phyloP scores from a whole-genome alignment of 1,140 invertebrate genomes.

The Solenopsis fugax region DNA sequence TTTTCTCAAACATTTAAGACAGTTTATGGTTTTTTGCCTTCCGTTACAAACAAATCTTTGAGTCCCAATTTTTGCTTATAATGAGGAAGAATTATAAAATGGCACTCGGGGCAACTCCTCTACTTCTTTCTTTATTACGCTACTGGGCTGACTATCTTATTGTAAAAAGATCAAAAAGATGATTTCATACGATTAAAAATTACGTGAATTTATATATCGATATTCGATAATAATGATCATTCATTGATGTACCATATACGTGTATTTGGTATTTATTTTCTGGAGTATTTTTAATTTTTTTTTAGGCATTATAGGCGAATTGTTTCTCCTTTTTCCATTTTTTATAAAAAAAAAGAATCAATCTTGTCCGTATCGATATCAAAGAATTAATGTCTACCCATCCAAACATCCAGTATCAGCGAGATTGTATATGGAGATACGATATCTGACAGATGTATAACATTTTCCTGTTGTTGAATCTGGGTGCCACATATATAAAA shows the following conservation, averaged over 20 bases:
- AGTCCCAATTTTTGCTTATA: no score
- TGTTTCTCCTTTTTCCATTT: neutral
- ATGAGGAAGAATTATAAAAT: no score
- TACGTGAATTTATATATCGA: neutral
- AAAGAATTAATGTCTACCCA: neutral
- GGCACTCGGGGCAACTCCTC: no score
- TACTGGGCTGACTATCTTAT: neutral
- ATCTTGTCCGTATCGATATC: neutral
- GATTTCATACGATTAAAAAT: neutral
- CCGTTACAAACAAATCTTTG: no score
- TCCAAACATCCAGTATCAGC: neutral
- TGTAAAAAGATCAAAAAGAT: neutral
- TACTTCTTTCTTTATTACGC: no score
- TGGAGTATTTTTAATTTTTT: neutral
- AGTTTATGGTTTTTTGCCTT: no score
- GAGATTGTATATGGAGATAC: slow-evolving; percentile 4
- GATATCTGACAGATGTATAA: slow-evolving; percentile 14
- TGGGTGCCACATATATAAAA: slow-evolving; percentile 32
- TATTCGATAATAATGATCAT: neutral
- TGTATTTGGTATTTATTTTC: no score
- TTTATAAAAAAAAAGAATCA: neutral
- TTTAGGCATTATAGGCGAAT: neutral
- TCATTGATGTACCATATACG: neutral
- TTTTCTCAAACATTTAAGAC: no score
- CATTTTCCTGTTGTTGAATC: slow-evolving; percentile 3